phyloP scores from a whole-genome alignment of 2,113 vertebrate genomes.

The Athene cunicularia region DNA sequence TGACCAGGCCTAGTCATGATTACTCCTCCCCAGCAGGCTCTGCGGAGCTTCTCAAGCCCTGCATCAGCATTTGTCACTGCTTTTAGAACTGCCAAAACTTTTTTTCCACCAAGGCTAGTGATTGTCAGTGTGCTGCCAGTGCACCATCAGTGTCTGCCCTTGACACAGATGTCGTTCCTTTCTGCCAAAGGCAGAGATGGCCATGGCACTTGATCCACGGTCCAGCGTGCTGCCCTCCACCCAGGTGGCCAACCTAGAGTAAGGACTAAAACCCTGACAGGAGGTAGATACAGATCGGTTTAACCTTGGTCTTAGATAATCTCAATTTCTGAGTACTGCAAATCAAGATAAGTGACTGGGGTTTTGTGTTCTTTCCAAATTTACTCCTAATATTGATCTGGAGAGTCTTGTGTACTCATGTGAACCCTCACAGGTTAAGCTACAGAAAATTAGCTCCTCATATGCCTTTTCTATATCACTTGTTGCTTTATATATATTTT shows the following conservation, averaged over 20 bases:
- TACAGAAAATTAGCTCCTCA: neutral
- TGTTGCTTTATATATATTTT: neutral
- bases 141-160: fast-evolving
- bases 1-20: neutral
- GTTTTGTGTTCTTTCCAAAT: neutral
- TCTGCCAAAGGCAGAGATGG: neutral
- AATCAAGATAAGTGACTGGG: neutral
- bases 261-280: neutral
- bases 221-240: neutral
- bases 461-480: neutral
- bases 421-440: neutral
- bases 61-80: neutral
- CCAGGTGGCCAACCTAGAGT: fast-evolving
- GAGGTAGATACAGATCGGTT: neutral
- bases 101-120: neutral
- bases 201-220: fast-evolving
- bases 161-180: fast-evolving
- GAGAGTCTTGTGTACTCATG: neutral
- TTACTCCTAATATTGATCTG: neutral
- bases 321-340: neutral
- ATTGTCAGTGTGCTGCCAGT: fast-evolving
- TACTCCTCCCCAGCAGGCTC: fast-evolving
- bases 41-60: neutral
- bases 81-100: neutral
- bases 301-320: neutral